Base-by-base conservation (phyloP, 2,888 invertebrate genomes). In the Parapristionchus giblindavisi region DNA sequence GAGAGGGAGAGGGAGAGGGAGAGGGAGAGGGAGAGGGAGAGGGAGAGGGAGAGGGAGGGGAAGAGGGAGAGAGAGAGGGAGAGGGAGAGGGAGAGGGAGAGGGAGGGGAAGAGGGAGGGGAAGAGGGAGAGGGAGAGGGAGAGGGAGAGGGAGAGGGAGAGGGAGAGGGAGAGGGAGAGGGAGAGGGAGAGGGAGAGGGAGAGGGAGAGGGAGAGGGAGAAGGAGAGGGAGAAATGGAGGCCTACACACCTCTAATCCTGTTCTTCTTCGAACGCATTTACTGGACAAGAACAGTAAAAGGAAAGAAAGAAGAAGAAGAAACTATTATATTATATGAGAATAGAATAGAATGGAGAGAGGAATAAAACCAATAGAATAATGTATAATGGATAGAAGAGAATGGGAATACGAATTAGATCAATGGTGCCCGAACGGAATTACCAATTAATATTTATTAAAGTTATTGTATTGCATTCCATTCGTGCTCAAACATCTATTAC, bases 181-280 rank as follows among this genome's bases (percentile, higher is more conserved):
- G 56, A n/a, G 56, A 56, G 56, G 6, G 56, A n/a, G 56, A 14
- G 56, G 29, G n/a, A 14, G 11, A 6, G 56, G 24, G 29, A 56
- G 56, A 56, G 56, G 24, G 11, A 56, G 56, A n/a, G 56, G 29
- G 24, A n/a, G 56, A 56, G n/a, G 6, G 24, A 56, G n/a, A n/a
- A n/a, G 24, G 56, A 56, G 56, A 56, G 56, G 24, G 56, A 17
- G 43, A 43, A 17, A 14, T 43, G 43, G 11, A 17, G 17, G 17
- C 17, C 43, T 43, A 14, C 17, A 43, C 43, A 8, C 11, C 43
- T 43, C n/a, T n/a, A n/a, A n/a, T n/a, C n/a, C n/a, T n/a, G n/a
- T n/a, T n/a, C n/a, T n/a, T n/a, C n/a, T n/a, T n/a, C n/a, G n/a
- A n/a, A n/a, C n/a, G n/a, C n/a, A n/a, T n/a, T n/a, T n/a, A n/a